Evolutionary conservation across 2,888 invertebrate genomes (phyloP).

Genomic region (Drosophila antonietae): DNA sequence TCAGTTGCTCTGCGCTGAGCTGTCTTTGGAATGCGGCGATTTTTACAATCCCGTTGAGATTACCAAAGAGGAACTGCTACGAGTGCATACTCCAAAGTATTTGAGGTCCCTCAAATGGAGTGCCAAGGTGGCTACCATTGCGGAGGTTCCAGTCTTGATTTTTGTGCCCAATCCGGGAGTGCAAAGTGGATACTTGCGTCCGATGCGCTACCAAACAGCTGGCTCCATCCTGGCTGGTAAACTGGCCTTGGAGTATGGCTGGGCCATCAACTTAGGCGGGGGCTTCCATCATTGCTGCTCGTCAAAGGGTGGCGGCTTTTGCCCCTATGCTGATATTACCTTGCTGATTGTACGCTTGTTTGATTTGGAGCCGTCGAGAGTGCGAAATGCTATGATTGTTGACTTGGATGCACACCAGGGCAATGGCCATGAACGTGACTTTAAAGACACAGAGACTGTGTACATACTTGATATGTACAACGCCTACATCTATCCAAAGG

Average conservation of each 20-base stretch:
- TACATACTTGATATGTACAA: conserved; percentile 96
- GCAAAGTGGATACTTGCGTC: conserved; percentile 90
- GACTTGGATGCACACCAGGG: conserved; percentile 98
- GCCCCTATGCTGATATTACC: conserved; percentile 95
- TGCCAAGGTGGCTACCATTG: conserved; percentile 90
- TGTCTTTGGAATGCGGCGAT: conserved; percentile 87
- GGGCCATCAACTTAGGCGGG: conserved; percentile 95
- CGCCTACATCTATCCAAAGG: conserved; percentile 91
- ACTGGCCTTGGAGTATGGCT: conserved; percentile 92
- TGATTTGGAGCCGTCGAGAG: conserved; percentile 84
- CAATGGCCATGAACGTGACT: conserved; percentile 94
- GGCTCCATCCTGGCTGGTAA: conserved; percentile 92
- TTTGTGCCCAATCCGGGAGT: conserved; percentile 91
- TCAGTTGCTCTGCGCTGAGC: conserved; percentile 86
- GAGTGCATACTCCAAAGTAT: conserved; percentile 91
- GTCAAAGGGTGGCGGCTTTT: conserved; percentile 93
- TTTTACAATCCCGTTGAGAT: conserved; percentile 90
- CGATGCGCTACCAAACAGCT: conserved; percentile 93
- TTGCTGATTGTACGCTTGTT: conserved; percentile 90
- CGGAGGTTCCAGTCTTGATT: conserved; percentile 91
- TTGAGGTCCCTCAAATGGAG: conserved; percentile 90
- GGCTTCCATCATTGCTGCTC: conserved; percentile 96
- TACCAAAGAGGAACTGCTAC: conserved; percentile 88
- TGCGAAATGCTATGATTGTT: conserved; percentile 92
- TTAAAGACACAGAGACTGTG: conserved; percentile 89